Conservation (phyloP, 1,140 invertebrate genomes). For the Microplitis mediator region DNA sequence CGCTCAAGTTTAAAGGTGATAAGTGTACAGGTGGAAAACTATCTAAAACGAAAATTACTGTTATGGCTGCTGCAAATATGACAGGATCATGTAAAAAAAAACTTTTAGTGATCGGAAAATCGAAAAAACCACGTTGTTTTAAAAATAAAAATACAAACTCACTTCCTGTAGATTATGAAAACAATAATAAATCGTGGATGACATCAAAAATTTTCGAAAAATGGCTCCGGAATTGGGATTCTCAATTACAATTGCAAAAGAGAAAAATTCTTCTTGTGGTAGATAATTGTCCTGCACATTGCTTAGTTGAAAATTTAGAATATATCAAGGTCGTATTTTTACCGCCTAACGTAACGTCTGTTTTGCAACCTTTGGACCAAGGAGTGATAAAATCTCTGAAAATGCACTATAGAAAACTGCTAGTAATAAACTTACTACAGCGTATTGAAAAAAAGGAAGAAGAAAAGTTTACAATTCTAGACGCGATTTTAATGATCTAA, state of each 20-base stretch:
- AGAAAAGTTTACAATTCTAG: no score
- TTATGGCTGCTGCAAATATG: neutral
- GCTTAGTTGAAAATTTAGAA: no score
- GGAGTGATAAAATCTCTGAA: no score
- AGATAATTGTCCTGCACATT: no score
- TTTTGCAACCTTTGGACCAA: no score
- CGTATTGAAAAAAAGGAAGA: no score
- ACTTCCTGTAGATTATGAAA: neutral
- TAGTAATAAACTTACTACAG: no score
- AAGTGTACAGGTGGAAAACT: neutral
- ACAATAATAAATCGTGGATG: neutral
- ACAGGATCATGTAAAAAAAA: neutral
- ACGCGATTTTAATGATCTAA: no score
- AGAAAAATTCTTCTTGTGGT: no score
- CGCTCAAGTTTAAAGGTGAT: neutral
- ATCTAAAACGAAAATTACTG: neutral
- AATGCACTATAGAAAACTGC: no score
- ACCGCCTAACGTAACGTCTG: no score
- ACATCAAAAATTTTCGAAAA: neutral
- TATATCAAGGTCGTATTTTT: no score
- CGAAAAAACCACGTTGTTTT: neutral
- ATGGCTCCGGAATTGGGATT: neutral
- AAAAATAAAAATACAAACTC: neutral
- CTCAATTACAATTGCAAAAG: neutral
- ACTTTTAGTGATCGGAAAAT: neutral